Evolutionary conservation across 1,140 invertebrate species (phyloP), one percentile per base, ranked within the genome.

Genomic region (Drosophila kanapiae): DNA sequence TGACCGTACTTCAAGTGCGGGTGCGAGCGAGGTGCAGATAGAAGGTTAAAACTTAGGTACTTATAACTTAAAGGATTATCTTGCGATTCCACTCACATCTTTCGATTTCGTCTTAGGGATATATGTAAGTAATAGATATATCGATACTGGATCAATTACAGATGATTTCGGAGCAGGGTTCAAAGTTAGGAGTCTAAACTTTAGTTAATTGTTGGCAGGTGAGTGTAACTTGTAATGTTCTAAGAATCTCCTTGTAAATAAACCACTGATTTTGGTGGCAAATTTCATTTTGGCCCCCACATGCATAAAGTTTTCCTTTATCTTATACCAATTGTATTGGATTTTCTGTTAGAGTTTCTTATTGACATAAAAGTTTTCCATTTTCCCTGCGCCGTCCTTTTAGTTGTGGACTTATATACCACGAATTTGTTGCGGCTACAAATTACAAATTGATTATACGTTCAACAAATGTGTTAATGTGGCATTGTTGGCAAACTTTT

Each of bases 391-490:
- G 23, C 23, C 23, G 23, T 23, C 23, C 1, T 23, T 23, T 3
- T 23, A 3, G 23, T 23, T 23, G 23, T 23, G 23, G 64, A 80
- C 74, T 80, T 88, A 75, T 80, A 78, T 78, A 68, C 84, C 77
- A 88, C 84, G 80, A 88, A 87, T 90, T 90, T 90, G 85, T 78
- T 90, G 85, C 75, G 85, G 85, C 85, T 90, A 90, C 85, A 90
- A 90, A 90, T 90, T 90, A 90, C 85, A 90, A 90, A 90, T 90
- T 90, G 85, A 90, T 90, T 90, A 90, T 90, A 90, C 85, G 85
- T 90, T 90, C 85, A 90, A 90, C 85, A 90, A 90, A 90, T 90
- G 85, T 90, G 85, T 90, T 90, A 90, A 90, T 90, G 85, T 90
- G 85, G 85, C 85, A 85, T 90, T 90, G 85, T 90, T 90, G 83